Evolutionary conservation across 1,140 invertebrate genomes (phyloP).

Genomic region (Anagrus nilaparvatae): DNA sequence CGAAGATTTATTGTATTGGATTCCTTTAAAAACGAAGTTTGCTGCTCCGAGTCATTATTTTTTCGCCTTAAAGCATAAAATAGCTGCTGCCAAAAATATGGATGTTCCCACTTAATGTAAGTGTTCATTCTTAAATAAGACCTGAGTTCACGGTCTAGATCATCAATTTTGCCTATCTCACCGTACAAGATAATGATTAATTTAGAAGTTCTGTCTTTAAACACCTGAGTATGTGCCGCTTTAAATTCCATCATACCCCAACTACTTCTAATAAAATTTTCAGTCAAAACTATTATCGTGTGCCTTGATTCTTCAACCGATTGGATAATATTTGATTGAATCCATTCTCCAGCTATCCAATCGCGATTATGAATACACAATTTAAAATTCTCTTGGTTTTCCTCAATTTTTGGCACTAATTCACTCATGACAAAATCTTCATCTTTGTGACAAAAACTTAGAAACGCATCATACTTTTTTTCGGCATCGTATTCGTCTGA

Average conservation of each 20-base stretch:
- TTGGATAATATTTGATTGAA: too few relatives aligned
- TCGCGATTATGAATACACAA: slow-evolving; percentile 74
- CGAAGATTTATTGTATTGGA: too few relatives aligned
- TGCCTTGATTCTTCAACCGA: slow-evolving; percentile 67
- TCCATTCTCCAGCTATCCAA: slow-evolving; percentile 66
- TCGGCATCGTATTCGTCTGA: slow-evolving; percentile 66
- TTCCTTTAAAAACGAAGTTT: too few relatives aligned
- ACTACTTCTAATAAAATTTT: slow-evolving; percentile 68
- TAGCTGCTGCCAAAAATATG: slow-evolving; percentile 79
- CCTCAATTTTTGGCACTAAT: slow-evolving; percentile 57
- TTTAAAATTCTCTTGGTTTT: slow-evolving; percentile 46
- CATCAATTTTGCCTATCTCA: slow-evolving; percentile 53
- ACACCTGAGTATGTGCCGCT: slow-evolving; percentile 63
- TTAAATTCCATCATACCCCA: slow-evolving; percentile 84
- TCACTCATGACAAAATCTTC: slow-evolving; percentile 59
- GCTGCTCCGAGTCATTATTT: too few relatives aligned
- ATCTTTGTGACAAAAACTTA: slow-evolving; percentile 78
- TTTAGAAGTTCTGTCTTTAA: slow-evolving; percentile 58
- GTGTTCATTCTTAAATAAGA: slow-evolving; percentile 78
- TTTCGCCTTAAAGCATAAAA: slow-evolving; percentile 65
- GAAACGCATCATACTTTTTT: slow-evolving; percentile 76
- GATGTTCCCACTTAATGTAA: slow-evolving; percentile 72
- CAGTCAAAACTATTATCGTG: slow-evolving; percentile 74
- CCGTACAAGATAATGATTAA: slow-evolving; percentile 71
- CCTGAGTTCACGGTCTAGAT: slow-evolving; percentile 63